Evolutionary conservation across 2,888 invertebrate species (phyloP).

Genomic region (Kryphioiulus occultus): DNA sequence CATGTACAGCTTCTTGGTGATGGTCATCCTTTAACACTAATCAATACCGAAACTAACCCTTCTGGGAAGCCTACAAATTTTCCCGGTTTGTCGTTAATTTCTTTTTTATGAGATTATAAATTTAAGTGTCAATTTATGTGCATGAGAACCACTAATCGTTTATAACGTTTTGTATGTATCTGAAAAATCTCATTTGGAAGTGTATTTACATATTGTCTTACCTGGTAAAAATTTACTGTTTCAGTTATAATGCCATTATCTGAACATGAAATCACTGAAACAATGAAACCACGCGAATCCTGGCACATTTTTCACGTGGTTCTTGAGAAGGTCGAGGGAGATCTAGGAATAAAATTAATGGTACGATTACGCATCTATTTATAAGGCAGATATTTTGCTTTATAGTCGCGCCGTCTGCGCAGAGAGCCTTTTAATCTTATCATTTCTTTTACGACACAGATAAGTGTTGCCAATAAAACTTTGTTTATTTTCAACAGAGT

Average conservation of each 20-base stretch:
- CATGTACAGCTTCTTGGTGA: conserved; percentile 6
- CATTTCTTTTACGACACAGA: not conserved
- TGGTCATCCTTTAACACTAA: conserved; percentile 26
- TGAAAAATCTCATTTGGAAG: not conserved
- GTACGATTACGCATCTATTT: not conserved
- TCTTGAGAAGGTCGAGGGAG: not conserved
- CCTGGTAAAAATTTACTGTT: not conserved
- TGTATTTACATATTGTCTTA: not conserved
- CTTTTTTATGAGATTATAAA: not conserved
- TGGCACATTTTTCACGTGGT: not conserved
- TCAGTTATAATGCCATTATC: not conserved
- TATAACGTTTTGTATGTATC: not conserved
- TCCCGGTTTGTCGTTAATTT: not conserved
- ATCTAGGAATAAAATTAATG: conserved; percentile 25
- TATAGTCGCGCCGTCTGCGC: not conserved
- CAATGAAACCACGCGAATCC: conserved; percentile 5
- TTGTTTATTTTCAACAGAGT: not conserved
- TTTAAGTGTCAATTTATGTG: not conserved
- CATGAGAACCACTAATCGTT: not conserved
- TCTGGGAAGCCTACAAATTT: not conserved
- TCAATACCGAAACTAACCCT: not conserved
- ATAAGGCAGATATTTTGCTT: not conserved
- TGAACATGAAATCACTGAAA: not conserved
- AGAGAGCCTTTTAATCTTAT: not conserved
- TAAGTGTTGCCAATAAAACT: not conserved